Evolutionary conservation across 1,140 invertebrate species (phyloP), one percentile per base, ranked within the genome.

Genomic region (Drosophila neocordata): DNA sequence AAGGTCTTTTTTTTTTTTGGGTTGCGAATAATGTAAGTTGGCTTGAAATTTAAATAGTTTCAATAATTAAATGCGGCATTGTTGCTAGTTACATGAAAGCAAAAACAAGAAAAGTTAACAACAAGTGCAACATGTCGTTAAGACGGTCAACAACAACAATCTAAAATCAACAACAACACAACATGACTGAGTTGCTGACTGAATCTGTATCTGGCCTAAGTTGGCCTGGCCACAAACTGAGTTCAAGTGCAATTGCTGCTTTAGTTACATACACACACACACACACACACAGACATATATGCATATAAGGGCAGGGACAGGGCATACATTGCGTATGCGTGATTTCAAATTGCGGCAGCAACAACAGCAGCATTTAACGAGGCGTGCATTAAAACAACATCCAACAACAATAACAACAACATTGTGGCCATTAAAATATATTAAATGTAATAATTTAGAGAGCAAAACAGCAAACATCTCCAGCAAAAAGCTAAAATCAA

Each of bases 281-380:
- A 24, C 24, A 24, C 24, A 24, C 4, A 24, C 24, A 12, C 31
- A 34, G 1, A 34, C 3, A 34, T 7, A 6, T 7, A 12, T 37
- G 4, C 37, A 48, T 20, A 48, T 48, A 15, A 48, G 77, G 68
- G 61, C 67, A 59, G 72, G 59, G 64, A 53, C 68, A 53, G 77
- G 78, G 77, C 74, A 72, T 73, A 87, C 82, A 63, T 87, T 87
- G 82, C 82, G 82, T 87, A 87, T 87, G 82, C 85, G 82, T 79
- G 63, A 87, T 85, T 87, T 82, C 65, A 65, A 75, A 75, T 77
- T 13, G 37, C 27, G 27, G 27, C 69, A 35, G 37, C 51, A 70
- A 44, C 18, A 61, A 22, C 38, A 22, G 18, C 35, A 59, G 18
- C 64, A 87, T 88, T 87, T 87, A 87, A 87, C 82, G 82, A 87